Percentiles rank a stretch among this genome's conserved stretches.
phyloP scores from a whole-genome alignment of 2,797 vertebrate genomes.

The Mormyrops attenuatus region DNA sequence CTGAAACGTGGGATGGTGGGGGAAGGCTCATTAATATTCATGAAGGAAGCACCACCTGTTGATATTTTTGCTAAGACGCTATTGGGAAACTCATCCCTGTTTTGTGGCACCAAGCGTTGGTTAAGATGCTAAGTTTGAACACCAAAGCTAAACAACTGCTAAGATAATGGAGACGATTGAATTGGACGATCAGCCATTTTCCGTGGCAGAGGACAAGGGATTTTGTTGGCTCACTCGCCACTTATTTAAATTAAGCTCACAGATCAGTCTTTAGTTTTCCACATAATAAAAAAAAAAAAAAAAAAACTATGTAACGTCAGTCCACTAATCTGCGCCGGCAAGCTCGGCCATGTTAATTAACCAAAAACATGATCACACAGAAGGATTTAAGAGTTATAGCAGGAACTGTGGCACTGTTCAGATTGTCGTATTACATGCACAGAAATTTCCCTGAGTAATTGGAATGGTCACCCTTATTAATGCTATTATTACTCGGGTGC shows the following conservation, averaged over 20 bases:
- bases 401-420: slow-evolving; percentile 26
- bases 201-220: neutral
- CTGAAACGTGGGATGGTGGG: neutral
- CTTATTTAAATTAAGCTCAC: neutral
- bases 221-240: neutral
- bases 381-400: slow-evolving; percentile 33
- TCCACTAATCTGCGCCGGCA: neutral
- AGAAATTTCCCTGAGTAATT: slow-evolving; percentile 54
- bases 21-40: neutral
- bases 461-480: slow-evolving; percentile 53
- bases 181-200: neutral
- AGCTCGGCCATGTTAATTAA: neutral
- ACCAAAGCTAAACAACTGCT: neutral
- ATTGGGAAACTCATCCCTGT: neutral
- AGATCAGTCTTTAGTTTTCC: neutral
- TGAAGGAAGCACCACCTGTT: neutral
- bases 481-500: slow-evolving; percentile 59
- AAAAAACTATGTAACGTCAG: neutral
- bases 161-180: neutral
- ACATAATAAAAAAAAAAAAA: neutral
- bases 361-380: neutral
- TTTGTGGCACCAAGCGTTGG: neutral
- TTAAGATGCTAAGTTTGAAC: neutral
- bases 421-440: slow-evolving; percentile 37
- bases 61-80: neutral